phyloP scores from a whole-genome alignment of 2,113 vertebrate species.

The Bagarius yarrelli region DNA sequence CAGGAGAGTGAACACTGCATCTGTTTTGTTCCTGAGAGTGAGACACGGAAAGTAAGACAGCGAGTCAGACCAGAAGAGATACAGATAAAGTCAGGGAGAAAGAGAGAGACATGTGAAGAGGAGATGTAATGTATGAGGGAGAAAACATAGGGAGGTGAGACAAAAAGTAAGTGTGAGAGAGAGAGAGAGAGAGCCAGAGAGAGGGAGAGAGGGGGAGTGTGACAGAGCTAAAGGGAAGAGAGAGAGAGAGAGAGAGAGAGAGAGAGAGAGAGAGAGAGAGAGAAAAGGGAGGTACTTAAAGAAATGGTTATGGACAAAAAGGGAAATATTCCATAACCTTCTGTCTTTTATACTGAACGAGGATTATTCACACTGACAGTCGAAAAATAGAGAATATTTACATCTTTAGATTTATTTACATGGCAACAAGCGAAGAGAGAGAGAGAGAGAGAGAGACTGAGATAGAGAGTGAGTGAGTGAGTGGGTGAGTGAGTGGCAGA shows the following conservation, averaged over 20 bases:
- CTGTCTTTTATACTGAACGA: slow-evolving; percentile 39
- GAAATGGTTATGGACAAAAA: slow-evolving; percentile 8
- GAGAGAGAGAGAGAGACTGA: not conserved
- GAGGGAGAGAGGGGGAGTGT: not conserved
- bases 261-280: slow-evolving; percentile 1
- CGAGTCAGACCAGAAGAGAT: not conserved
- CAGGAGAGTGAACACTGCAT: slow-evolving; percentile 8
- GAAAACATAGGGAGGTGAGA: not conserved
- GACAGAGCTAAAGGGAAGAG: not conserved
- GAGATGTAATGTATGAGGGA: not conserved
- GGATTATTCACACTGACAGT: slow-evolving; percentile 43
- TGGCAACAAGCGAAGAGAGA: slow-evolving; percentile 14
- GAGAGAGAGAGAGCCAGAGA: slow-evolving; percentile 1
- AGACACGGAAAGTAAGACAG: not conserved
- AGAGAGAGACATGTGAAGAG: not conserved
- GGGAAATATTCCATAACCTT: slow-evolving; percentile 41
- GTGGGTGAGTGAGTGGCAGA: not conserved
- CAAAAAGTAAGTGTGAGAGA: not conserved
- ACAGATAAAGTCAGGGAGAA: not conserved
- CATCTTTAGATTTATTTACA: slow-evolving; percentile 55
- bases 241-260: not conserved
- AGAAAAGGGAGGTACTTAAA: not conserved
- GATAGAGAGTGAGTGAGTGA: slow-evolving; percentile 6
- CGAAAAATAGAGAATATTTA: slow-evolving; percentile 56
- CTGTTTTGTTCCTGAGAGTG: slow-evolving; percentile 32